Percentiles rank a stretch among this genome's conserved stretches.
These are phyloP conservation scores for Actenoides hombroni DNA, from an alignment of 2,113 vertebrate genomes.

Conservation along the genomic window DNA sequence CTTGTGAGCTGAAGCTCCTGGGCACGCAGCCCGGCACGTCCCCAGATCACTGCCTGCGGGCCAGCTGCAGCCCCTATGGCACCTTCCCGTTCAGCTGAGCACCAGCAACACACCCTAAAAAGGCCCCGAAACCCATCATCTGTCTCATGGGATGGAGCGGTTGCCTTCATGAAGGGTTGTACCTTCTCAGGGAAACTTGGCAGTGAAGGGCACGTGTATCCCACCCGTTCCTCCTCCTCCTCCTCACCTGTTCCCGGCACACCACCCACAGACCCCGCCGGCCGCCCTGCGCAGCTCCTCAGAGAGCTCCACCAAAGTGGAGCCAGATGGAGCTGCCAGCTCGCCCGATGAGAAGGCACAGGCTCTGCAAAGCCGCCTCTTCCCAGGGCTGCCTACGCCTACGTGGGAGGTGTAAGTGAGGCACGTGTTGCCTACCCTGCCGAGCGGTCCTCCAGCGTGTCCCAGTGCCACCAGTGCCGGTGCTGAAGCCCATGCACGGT, in stretches of 20 bases:
- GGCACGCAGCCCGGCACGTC: accelerated
- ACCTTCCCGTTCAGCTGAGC: background rate
- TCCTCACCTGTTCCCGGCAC: background rate
- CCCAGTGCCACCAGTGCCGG: background rate
- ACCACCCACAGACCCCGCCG: background rate
- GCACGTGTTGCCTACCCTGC: background rate
- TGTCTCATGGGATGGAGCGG: background rate
- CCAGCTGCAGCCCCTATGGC: background rate
- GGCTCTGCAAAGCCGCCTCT: conserved; percentile 2
- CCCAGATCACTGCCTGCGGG: accelerated
- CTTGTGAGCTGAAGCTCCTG: background rate
- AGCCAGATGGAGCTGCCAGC: conserved; percentile 48
- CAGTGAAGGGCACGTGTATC: background rate
- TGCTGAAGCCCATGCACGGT: background rate
- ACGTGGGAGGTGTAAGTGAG: background rate
- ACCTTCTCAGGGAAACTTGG: background rate
- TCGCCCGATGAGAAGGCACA: background rate
- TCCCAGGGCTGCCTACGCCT: conserved; percentile 2
- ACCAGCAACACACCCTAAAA: accelerated
- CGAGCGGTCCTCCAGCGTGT: background rate
- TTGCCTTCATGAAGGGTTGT: background rate
- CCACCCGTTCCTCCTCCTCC: background rate
- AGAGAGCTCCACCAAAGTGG: background rate
- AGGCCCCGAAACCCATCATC: background rate
- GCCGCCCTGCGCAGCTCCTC: background rate